Percentiles rank a stretch among this genome's conserved stretches.
phyloP scores from a whole-genome alignment of 2,797 vertebrate genomes.

The Bradypus variegatus region DNA sequence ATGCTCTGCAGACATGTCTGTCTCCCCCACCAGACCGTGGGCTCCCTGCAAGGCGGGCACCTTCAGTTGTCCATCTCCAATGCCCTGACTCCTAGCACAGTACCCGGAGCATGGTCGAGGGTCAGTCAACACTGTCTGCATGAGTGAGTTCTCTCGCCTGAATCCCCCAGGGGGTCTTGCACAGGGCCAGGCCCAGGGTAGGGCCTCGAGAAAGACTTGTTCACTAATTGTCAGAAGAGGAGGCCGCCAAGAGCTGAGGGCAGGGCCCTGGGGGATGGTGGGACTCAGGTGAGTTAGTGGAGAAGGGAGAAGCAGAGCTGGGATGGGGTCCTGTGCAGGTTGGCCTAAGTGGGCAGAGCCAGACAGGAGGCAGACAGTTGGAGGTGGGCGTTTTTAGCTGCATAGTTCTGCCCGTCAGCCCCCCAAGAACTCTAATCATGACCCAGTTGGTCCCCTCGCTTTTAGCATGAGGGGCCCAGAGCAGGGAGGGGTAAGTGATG shows the following conservation, averaged over 20 bases:
- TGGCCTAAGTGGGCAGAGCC: background rate
- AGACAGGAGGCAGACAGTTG: background rate
- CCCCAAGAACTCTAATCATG: background rate
- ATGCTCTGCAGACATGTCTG: fast-evolving
- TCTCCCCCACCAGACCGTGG: fast-evolving
- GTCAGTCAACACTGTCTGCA: background rate
- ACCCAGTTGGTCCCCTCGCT: background rate
- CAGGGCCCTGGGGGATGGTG: background rate
- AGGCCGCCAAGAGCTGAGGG: background rate
- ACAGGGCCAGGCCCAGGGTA: background rate
- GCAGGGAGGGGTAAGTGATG: background rate
- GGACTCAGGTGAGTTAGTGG: background rate
- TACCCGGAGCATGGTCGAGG: background rate
- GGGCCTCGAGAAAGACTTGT: background rate
- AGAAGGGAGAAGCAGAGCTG: background rate
- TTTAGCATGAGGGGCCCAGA: background rate
- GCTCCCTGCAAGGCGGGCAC: background rate
- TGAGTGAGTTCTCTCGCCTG: background rate
- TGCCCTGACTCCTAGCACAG: background rate
- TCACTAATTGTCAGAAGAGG: background rate
- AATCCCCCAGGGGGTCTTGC: background rate
- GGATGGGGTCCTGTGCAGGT: background rate
- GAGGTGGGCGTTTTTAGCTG: background rate
- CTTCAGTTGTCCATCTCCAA: background rate
- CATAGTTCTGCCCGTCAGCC: background rate